phyloP scores from a whole-genome alignment of 2,113 vertebrate genomes.

The Sceloporus tristichus region DNA sequence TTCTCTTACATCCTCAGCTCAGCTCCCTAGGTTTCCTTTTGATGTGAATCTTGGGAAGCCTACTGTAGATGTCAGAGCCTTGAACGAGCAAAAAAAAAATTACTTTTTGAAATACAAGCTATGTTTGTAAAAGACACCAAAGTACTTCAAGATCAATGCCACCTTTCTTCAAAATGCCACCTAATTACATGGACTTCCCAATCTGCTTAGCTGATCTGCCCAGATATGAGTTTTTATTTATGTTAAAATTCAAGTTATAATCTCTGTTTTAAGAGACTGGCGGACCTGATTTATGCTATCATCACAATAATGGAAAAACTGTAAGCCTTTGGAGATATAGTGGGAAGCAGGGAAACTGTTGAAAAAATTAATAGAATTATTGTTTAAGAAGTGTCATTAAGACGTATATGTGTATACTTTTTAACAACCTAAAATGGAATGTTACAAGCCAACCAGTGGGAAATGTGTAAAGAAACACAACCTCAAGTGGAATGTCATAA shows the following conservation, averaged over 20 bases:
- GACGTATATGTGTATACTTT: too few species aligned
- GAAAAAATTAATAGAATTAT: too few species aligned
- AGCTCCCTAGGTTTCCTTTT: constrained; percentile 54
- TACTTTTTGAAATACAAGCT: constrained; percentile 50
- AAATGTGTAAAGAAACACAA: too few species aligned
- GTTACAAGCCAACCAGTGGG: too few species aligned
- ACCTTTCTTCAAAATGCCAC: not conserved
- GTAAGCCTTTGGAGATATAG: not conserved
- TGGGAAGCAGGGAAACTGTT: not conserved
- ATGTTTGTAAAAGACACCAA: constrained; percentile 39
- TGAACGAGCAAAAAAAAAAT: constrained; percentile 50
- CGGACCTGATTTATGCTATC: not conserved
- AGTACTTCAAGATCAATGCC: constrained; percentile 17
- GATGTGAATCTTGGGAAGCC: constrained; percentile 54
- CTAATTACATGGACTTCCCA: constrained; percentile 32
- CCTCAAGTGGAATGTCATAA: too few species aligned
- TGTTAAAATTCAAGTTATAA: constrained; percentile 13
- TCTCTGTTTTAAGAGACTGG: not conserved
- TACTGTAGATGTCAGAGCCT: constrained; percentile 47
- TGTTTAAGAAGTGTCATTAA: too few species aligned
- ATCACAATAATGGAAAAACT: not conserved
- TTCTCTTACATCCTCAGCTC: constrained; percentile 10
- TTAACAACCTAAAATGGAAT: too few species aligned
- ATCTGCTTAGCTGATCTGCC: not conserved
- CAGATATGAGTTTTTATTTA: constrained; percentile 1